A percentile compares a stretch with the other conserved stretches of the same genome.
phyloP scores from a whole-genome alignment of 2,113 vertebrate species.

The Nannospalax galili region DNA sequence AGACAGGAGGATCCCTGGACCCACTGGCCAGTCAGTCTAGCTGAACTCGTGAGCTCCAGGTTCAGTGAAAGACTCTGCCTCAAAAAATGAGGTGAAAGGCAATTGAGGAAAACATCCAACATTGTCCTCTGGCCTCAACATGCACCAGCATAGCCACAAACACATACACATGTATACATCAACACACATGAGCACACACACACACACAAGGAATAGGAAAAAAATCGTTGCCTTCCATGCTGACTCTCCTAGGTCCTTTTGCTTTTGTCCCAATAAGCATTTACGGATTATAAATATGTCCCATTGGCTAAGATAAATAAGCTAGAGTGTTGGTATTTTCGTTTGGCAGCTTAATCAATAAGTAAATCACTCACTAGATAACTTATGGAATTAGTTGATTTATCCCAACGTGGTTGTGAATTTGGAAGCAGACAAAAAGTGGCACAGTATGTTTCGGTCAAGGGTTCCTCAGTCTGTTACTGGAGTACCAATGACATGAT shows the following conservation, averaged over 20 bases:
- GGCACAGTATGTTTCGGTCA: neutral
- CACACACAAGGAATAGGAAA: neutral
- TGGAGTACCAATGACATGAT: too few relatives aligned
- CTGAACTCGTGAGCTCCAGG: neutral
- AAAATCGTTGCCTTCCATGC: neutral
- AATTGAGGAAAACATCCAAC: neutral
- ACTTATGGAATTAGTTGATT: neutral
- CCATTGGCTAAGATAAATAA: neutral
- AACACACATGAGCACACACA: neutral
- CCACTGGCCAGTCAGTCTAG: neutral
- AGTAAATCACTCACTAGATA: neutral
- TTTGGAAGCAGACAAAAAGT: neutral
- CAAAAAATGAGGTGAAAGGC: too few relatives aligned
- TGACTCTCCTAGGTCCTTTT: neutral
- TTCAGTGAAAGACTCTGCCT: neutral
- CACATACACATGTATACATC: neutral
- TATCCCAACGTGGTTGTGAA: neutral
- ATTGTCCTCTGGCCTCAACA: neutral
- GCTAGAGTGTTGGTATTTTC: neutral
- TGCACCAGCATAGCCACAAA: neutral
- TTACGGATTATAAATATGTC: neutral
- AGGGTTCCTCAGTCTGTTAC: neutral
- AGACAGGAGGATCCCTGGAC: neutral
- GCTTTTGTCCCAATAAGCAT: neutral
- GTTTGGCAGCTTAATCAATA: neutral